Conservation (phyloP, 2,797 vertebrate species). For the Anas acuta region DNA sequence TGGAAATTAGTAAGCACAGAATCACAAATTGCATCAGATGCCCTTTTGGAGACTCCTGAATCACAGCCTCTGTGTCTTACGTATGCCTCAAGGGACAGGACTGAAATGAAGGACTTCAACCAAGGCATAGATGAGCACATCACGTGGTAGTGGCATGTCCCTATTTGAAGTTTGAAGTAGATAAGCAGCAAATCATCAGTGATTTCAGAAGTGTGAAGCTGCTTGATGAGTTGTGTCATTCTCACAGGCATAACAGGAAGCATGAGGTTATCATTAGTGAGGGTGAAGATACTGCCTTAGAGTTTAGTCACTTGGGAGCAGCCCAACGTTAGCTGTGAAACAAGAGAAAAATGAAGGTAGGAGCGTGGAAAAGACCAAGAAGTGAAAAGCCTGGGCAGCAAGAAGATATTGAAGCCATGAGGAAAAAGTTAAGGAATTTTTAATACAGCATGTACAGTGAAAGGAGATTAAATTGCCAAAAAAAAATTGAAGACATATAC, state of each 20-base stretch:
- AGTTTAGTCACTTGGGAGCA: not conserved
- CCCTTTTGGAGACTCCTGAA: not conserved
- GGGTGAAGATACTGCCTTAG: not conserved
- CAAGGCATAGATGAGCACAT: not conserved
- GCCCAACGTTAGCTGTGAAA: not conserved
- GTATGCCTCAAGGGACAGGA: not conserved
- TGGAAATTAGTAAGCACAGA: not conserved
- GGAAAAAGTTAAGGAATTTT: not conserved
- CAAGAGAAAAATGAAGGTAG: not conserved
- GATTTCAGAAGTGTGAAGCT: not conserved
- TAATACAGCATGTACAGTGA: not conserved
- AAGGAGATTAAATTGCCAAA: not conserved
- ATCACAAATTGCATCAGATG: not conserved
- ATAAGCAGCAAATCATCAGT: not conserved
- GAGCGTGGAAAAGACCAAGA: not conserved
- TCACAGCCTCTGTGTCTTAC: accelerated
- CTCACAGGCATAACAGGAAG: not conserved
- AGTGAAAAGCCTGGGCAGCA: not conserved
- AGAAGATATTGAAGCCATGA: not conserved
- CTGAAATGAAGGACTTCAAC: not conserved
- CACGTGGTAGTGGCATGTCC: not conserved
- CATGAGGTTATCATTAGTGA: not conserved
- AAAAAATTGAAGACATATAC: not conserved
- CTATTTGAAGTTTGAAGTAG: not conserved
- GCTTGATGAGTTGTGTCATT: not conserved